These are phyloP conservation scores for Oncorhynchus mykiss DNA, from an alignment of 2,113 vertebrate species.

Conservation along the genomic window DNA sequence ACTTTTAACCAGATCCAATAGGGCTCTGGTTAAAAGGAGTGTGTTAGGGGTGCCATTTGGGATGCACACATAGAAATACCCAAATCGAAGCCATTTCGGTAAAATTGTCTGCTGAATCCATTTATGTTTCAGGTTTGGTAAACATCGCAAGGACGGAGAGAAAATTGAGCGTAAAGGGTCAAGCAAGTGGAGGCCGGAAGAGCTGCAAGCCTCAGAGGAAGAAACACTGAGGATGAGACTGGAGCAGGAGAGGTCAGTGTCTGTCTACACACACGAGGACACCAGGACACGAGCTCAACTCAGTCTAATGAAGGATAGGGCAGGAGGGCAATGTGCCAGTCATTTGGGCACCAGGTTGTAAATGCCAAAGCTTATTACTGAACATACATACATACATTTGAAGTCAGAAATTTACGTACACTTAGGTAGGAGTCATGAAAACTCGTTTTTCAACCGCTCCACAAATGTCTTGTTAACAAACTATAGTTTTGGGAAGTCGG, in stretches of 20 bases:
- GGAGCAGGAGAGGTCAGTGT: constrained; percentile 91
- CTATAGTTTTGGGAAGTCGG: too few species aligned
- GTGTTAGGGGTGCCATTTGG: too few species aligned
- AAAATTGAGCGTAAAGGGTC: constrained; percentile 78
- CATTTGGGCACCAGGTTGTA: background rate
- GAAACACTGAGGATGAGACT: constrained; percentile 90
- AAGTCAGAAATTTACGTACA: too few species aligned
- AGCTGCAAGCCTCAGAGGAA: constrained; percentile 87
- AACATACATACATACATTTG: too few species aligned
- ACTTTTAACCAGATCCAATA: too few species aligned
- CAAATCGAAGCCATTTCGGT: too few species aligned
- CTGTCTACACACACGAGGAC: background rate
- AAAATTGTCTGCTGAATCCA: too few species aligned
- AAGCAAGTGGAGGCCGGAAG: constrained; percentile 75
- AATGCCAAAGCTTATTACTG: background rate
- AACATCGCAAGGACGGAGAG: constrained; percentile 89
- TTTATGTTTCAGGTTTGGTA: constrained; percentile 85
- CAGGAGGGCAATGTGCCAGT: background rate
- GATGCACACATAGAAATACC: too few species aligned
- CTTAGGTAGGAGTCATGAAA: too few species aligned
- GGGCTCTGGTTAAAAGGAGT: too few species aligned
- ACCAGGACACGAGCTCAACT: background rate
- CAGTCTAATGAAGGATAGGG: background rate
- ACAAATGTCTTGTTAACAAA: too few species aligned
- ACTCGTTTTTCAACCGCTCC: too few species aligned